Percentiles rank a stretch among this genome's conserved stretches.
These are phyloP conservation scores for Synergus itoensis DNA, from an alignment of 2,888 invertebrate species.

Conservation along the genomic window DNA sequence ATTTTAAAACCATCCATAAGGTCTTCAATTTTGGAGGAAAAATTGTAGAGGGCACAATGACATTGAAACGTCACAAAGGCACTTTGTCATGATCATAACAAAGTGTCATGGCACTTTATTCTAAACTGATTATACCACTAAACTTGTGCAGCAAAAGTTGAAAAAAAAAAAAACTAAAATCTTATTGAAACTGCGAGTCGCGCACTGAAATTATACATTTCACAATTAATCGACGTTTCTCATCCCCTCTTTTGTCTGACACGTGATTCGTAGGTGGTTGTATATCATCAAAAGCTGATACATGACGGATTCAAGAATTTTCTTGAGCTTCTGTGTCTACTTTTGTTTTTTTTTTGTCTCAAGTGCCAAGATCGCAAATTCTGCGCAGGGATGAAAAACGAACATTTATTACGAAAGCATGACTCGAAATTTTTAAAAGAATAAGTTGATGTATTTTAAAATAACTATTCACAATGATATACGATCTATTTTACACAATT, in stretches of 20 bases:
- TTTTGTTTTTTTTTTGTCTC: background rate
- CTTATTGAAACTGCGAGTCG: background rate
- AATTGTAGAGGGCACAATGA: conserved; percentile 33
- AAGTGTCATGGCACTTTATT: background rate
- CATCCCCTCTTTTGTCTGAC: background rate
- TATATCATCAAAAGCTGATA: background rate
- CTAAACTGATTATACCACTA: conserved; percentile 3
- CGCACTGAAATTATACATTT: conserved; percentile 6
- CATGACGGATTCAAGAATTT: background rate
- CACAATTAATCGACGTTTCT: conserved; percentile 7
- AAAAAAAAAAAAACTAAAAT: background rate
- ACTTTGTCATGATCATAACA: conserved; percentile 7
- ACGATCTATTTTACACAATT: background rate
- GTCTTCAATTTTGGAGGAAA: conserved; percentile 4
- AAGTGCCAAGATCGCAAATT: background rate
- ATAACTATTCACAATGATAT: background rate
- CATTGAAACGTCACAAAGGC: conserved; percentile 36
- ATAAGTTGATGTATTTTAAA: background rate
- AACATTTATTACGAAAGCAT: background rate
- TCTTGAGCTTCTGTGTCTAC: background rate
- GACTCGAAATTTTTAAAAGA: background rate
- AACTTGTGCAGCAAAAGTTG: background rate
- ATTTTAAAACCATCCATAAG: background rate
- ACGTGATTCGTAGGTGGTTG: conserved; percentile 28
- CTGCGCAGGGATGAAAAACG: background rate